A percentile compares a stretch with the other conserved stretches of the same genome.
Evolutionary conservation across 64 coral and sea anemone genomes (phyloP).

Genomic region (Dendrophyllia cribrosa): DNA sequence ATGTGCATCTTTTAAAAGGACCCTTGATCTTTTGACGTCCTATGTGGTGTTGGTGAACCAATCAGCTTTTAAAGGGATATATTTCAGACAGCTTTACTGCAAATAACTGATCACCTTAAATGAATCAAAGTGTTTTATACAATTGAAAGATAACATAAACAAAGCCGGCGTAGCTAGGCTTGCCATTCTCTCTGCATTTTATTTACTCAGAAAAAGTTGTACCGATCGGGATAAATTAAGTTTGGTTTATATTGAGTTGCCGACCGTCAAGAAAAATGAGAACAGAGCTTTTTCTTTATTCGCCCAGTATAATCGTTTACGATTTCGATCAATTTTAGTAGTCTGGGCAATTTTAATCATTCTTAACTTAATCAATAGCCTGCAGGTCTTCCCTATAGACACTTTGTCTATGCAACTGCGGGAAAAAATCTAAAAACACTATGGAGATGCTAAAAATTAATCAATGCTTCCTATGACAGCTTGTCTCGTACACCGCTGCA

Average conservation of each 20-base stretch:
- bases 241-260: background rate
- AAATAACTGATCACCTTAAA: background rate
- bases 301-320: too few species aligned
- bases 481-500: background rate
- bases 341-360: background rate
- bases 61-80: background rate
- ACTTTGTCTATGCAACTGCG: background rate
- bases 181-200: background rate
- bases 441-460: background rate
- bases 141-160: background rate
- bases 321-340: background rate
- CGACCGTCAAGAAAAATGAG: background rate
- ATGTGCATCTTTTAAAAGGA: background rate
- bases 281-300: background rate
- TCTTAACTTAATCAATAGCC: background rate
- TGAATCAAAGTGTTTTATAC: background rate
- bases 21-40: constrained; percentile 9
- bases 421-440: background rate
- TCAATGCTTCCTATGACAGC: background rate
- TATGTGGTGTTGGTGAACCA: background rate
- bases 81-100: constrained; percentile 32
- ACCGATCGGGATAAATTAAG: background rate
- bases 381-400: background rate
- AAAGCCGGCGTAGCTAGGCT: background rate
- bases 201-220: background rate